Evolutionary conservation across 2,888 invertebrate genomes (phyloP).

Genomic region (Drosophila robusta): DNA sequence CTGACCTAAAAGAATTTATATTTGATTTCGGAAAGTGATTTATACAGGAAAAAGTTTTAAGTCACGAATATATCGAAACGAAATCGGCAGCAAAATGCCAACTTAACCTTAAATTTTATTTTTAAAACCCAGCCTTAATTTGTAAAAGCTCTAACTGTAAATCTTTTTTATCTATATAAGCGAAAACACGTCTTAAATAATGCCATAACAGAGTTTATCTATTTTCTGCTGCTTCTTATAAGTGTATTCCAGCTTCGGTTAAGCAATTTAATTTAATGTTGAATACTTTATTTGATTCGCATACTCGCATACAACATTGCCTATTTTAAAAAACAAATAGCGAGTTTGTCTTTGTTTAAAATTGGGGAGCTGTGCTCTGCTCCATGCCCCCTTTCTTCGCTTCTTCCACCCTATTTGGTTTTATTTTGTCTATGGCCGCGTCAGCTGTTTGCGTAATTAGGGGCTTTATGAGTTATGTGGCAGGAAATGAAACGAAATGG

Average conservation of each 20-base stretch:
- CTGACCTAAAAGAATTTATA: too few species aligned
- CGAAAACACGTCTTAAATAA: too few species aligned
- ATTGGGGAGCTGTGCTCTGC: background rate
- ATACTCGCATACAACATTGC: constrained; percentile 1
- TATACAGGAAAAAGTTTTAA: too few species aligned
- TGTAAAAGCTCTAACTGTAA: too few species aligned
- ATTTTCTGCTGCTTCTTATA: background rate
- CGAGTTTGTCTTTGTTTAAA: background rate
- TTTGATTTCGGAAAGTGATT: too few species aligned
- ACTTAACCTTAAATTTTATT: too few species aligned
- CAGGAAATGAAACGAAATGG: constrained; percentile 30
- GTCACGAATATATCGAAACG: too few species aligned
- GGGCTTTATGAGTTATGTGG: constrained; percentile 69
- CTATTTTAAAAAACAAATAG: constrained; percentile 12
- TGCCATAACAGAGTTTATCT: too few species aligned
- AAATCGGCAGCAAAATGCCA: too few species aligned
- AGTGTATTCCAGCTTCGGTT: background rate
- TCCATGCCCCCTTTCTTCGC: background rate
- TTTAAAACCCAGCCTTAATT: too few species aligned
- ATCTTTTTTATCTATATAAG: too few species aligned
- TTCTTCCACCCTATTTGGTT: constrained; percentile 7
- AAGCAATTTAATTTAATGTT: background rate
- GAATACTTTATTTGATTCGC: constrained; percentile 5
- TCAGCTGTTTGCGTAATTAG: constrained; percentile 76
- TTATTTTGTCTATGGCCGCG: constrained; percentile 53